Evolutionary conservation across 2,888 invertebrate species (phyloP).

Genomic region (Synergus japonicus): DNA sequence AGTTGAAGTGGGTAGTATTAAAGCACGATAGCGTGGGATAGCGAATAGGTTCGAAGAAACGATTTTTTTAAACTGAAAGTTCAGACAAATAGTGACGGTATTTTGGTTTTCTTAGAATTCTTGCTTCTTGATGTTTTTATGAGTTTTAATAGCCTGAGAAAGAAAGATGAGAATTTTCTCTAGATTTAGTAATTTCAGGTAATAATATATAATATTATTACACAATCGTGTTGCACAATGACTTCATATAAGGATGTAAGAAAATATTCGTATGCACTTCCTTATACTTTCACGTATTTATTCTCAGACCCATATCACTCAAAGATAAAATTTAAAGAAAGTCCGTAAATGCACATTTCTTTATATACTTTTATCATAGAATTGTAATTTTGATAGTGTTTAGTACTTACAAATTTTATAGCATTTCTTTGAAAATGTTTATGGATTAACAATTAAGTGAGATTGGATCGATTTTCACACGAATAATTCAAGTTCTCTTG

Average conservation of each 20-base stretch:
- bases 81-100: slow-evolving; percentile 12
- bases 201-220: slow-evolving; percentile 31
- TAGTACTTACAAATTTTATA: not conserved
- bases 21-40: slow-evolving; percentile 8
- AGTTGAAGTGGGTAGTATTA: slow-evolving; percentile 15
- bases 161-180: not conserved
- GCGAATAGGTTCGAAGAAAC: slow-evolving; percentile 11
- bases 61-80: slow-evolving; percentile 13
- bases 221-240: slow-evolving; percentile 13
- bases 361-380: not conserved
- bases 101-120: not conserved
- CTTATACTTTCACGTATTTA: slow-evolving; percentile 26
- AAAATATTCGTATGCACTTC: slow-evolving; percentile 19
- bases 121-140: not conserved
- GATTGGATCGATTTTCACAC: too few relatives aligned
- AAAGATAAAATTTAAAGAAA: slow-evolving; percentile 6
- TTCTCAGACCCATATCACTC: not conserved
- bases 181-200: slow-evolving; percentile 4
- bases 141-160: not conserved
- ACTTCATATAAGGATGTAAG: not conserved
- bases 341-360: not conserved
- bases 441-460: too few relatives aligned
- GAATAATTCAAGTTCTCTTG: too few relatives aligned
- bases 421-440: too few relatives aligned
- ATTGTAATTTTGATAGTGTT: not conserved